Evolutionary conservation across 2,797 vertebrate species (phyloP).

Genomic region (Lophius americanus): DNA sequence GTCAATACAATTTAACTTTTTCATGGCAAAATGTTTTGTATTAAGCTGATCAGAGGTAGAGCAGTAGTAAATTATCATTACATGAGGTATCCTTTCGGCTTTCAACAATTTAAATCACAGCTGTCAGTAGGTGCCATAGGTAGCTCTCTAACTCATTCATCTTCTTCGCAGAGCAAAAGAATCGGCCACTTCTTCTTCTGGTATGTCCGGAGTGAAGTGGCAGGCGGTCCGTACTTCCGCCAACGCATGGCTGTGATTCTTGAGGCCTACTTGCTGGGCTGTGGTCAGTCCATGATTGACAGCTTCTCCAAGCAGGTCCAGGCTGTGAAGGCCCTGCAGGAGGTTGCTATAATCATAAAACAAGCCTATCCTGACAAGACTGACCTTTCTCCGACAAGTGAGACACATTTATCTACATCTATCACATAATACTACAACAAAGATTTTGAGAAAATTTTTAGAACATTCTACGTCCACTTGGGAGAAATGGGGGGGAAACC

Average conservation of each 20-base stretch:
- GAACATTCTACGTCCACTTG: too few species aligned
- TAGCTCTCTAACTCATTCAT: neutral
- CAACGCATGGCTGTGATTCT: constrained; percentile 84
- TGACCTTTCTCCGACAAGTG: constrained; percentile 76
- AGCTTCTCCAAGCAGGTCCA: constrained; percentile 79
- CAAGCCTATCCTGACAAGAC: constrained; percentile 74
- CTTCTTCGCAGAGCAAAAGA: constrained; percentile 79
- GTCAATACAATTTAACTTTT: too few species aligned
- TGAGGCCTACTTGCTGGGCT: constrained; percentile 84
- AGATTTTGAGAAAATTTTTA: too few species aligned
- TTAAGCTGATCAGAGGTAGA: too few species aligned
- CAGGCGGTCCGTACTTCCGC: constrained; percentile 77
- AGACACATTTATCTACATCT: neutral
- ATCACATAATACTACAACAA: neutral
- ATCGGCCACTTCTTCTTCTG: constrained; percentile 87
- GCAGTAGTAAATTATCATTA: too few species aligned
- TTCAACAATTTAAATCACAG: too few species aligned
- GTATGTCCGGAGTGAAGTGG: constrained; percentile 84
- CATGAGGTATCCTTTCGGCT: too few species aligned
- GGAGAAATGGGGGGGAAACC: too few species aligned
- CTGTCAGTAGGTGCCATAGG: neutral
- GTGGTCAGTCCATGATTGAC: constrained; percentile 76
- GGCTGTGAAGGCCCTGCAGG: constrained; percentile 71
- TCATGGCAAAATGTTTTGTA: too few species aligned
- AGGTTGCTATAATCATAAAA: constrained; percentile 73